Evolutionary conservation across 2,797 vertebrate genomes (phyloP).

Genomic region (Xerus rutilus): DNA sequence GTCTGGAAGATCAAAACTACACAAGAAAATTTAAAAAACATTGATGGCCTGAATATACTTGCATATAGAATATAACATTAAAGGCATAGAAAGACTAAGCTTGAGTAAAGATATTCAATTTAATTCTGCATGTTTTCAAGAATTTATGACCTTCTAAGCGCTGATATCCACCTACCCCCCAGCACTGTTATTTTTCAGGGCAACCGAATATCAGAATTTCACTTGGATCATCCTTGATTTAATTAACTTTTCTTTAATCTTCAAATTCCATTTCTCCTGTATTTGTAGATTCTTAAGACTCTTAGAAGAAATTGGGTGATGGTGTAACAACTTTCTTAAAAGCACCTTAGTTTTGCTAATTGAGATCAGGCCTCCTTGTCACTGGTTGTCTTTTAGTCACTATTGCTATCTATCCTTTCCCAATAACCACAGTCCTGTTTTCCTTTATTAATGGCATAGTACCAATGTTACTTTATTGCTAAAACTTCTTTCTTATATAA

Average conservation of each 20-base stretch:
- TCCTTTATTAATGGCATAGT: neutral
- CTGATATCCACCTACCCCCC: too few species aligned
- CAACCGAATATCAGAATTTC: neutral
- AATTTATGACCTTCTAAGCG: neutral
- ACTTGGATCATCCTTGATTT: conserved; percentile 8
- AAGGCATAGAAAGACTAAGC: neutral
- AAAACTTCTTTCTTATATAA: neutral
- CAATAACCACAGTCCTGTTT: neutral
- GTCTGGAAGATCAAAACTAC: neutral
- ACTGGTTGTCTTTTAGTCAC: neutral
- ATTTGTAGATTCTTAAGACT: neutral
- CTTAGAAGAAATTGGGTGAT: neutral
- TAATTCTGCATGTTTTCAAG: conserved; percentile 25
- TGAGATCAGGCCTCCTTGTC: neutral
- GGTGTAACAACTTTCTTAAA: neutral
- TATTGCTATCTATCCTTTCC: neutral
- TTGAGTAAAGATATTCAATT: neutral
- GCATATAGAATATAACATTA: neutral
- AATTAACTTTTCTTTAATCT: conserved; percentile 34
- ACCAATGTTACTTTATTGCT: neutral
- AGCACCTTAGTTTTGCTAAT: neutral
- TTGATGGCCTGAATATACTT: neutral
- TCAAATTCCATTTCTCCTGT: neutral
- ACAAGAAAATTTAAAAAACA: neutral
- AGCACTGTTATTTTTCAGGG: conserved; percentile 23